These are phyloP conservation scores for Piezodorus guildinii DNA, from an alignment of 1,140 invertebrate genomes.

Conservation along the genomic window DNA sequence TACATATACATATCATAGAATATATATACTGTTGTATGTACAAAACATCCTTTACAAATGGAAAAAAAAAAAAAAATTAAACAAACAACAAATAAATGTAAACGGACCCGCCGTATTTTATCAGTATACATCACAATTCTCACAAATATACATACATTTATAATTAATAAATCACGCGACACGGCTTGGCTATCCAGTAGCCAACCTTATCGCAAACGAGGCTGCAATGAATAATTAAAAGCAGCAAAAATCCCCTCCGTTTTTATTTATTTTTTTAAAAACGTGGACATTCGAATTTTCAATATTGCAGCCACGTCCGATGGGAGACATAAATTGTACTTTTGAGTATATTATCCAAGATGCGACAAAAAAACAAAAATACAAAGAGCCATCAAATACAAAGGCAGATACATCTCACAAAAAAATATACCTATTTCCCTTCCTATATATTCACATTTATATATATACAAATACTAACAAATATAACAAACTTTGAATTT, in stretches of 20 bases:
- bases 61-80: background rate
- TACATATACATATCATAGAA: background rate
- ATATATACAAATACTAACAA: background rate
- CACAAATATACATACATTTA: background rate
- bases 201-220: background rate
- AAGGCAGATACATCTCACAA: background rate
- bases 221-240: background rate
- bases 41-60: background rate
- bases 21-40: background rate
- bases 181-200: background rate
- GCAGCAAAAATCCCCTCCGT: background rate
- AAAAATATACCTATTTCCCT: background rate
- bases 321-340: conserved; percentile 7
- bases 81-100: background rate
- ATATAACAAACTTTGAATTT: background rate
- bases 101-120: conserved; percentile 1
- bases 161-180: background rate
- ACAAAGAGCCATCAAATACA: background rate
- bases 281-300: background rate
- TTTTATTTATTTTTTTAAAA: background rate
- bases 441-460: conserved; percentile 1
- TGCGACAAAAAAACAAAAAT: conserved; percentile 1
- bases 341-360: background rate
- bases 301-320: background rate
- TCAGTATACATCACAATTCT: conserved; percentile 2